Evolutionary conservation across 1,140 invertebrate species (phyloP).

Genomic region (Trichoplusia ni): DNA sequence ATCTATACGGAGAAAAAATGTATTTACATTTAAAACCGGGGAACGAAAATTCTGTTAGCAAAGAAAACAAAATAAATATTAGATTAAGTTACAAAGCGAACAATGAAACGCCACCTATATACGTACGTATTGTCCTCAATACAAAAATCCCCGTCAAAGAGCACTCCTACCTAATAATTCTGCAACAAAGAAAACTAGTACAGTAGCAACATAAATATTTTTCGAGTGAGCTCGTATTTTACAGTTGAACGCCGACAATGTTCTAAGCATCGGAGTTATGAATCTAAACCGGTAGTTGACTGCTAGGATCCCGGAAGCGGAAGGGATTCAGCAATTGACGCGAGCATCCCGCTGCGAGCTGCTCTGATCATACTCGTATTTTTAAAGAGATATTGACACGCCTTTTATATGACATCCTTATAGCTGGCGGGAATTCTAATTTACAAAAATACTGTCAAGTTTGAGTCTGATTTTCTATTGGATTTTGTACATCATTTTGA

Average conservation of each 20-base stretch:
- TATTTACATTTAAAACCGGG: too few relatives aligned
- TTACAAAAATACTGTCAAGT: slow-evolving; percentile 1
- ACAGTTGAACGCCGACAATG: slow-evolving; percentile 44
- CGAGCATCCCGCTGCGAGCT: slow-evolving; percentile 48
- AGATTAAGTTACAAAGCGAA: too few relatives aligned
- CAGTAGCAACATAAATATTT: slow-evolving; percentile 39
- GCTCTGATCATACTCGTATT: slow-evolving; percentile 31
- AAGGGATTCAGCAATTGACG: slow-evolving; percentile 67
- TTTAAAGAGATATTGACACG: slow-evolving; percentile 28
- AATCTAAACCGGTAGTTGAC: slow-evolving; percentile 48
- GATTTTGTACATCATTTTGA: too few relatives aligned
- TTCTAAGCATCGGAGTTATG: slow-evolving; percentile 52
- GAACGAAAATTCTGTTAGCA: too few relatives aligned
- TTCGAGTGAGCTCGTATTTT: slow-evolving; percentile 45
- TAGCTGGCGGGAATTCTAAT: neutral
- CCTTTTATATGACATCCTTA: slow-evolving; percentile 19
- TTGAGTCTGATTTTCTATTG: too few relatives aligned
- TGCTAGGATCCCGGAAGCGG: slow-evolving; percentile 60
- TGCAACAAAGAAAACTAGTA: slow-evolving; percentile 21
- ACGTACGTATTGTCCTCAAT: too few relatives aligned
- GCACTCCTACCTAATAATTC: neutral
- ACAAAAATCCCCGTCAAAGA: neutral
- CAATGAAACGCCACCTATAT: too few relatives aligned
- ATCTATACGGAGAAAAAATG: too few relatives aligned
- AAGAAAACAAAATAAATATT: too few relatives aligned